A percentile compares a stretch with the other conserved stretches of the same genome.
Evolutionary conservation across 1,140 invertebrate species (phyloP).

Genomic region (Zophobas atratus): DNA sequence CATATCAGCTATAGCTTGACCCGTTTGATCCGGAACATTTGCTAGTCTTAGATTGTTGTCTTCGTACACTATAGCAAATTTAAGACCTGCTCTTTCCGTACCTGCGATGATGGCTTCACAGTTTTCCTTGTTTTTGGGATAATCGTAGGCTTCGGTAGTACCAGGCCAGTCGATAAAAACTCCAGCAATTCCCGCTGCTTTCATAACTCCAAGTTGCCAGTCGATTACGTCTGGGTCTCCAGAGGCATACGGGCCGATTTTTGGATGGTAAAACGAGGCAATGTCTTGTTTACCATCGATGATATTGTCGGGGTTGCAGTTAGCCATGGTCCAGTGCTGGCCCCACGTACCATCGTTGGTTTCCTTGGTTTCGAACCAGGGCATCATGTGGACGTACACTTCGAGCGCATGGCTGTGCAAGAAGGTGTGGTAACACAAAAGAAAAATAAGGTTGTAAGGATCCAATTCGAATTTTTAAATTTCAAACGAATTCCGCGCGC

Average conservation of each 20-base stretch:
- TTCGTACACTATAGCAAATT: conserved; percentile 10
- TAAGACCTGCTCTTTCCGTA: conserved; percentile 1
- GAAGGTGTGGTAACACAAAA: too few relatives aligned
- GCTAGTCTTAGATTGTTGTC: conserved; percentile 16
- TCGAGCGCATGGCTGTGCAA: too few relatives aligned
- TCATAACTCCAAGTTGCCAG: conserved; percentile 24
- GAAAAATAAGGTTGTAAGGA: too few relatives aligned
- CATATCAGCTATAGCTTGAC: conserved; percentile 9
- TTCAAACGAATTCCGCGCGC: too few relatives aligned
- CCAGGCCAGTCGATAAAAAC: conserved; percentile 30
- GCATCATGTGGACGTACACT: conserved; percentile 20
- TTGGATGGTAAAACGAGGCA: conserved; percentile 16
- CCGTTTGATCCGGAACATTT: not conserved
- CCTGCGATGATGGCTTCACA: conserved; percentile 10
- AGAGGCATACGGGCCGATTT: conserved; percentile 14
- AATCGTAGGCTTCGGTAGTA: not conserved
- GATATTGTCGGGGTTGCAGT: conserved; percentile 23
- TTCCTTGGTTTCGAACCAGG: conserved; percentile 30
- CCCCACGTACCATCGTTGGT: conserved; percentile 11
- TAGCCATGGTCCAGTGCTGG: conserved; percentile 27
- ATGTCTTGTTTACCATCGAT: conserved; percentile 28
- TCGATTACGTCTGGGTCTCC: conserved; percentile 8
- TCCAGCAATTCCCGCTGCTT: conserved; percentile 5
- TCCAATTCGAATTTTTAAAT: too few relatives aligned
- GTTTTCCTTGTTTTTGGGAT: conserved; percentile 20